Evolutionary conservation across 2,888 invertebrate species (phyloP).

Genomic region (Drosophila colorata): DNA sequence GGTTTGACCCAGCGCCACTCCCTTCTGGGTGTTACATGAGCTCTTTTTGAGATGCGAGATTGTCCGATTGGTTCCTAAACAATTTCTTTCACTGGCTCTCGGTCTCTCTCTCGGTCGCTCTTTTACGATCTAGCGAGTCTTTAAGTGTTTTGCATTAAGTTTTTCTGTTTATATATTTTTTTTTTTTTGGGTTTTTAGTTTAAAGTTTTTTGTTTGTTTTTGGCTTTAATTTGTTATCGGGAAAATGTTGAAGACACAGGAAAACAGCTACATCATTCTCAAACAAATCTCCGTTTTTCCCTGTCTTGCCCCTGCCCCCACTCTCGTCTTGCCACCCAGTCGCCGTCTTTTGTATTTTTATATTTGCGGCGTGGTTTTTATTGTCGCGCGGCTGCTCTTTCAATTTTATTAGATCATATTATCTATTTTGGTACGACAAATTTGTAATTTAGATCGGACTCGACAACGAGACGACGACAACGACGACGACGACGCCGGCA

Average conservation of each 20-base stretch:
- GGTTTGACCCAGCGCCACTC: constrained; percentile 35
- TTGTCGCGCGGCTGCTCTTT: constrained; percentile 75
- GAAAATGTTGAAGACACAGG: constrained; percentile 37
- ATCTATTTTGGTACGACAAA: constrained; percentile 78
- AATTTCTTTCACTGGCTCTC: constrained; percentile 10
- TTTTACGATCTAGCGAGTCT: constrained; percentile 21
- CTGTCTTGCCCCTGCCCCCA: background rate
- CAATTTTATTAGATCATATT: constrained; percentile 78
- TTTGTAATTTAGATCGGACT: constrained; percentile 74
- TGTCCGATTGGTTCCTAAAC: constrained; percentile 6
- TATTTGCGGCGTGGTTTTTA: constrained; percentile 63
- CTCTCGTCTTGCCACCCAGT: background rate
- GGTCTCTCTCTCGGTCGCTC: background rate
- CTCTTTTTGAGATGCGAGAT: background rate
- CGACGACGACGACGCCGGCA: constrained; percentile 36
- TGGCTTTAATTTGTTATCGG: constrained; percentile 50
- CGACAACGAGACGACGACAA: constrained; percentile 21
- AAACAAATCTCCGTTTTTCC: no score
- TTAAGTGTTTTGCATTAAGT: constrained; percentile 29
- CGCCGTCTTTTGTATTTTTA: constrained; percentile 33
- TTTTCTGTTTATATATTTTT: background rate
- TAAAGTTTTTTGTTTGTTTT: constrained; percentile 9
- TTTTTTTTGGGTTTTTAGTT: constrained; percentile 7
- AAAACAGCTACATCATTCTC: constrained; percentile 43
- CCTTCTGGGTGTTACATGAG: constrained; percentile 30